Base-by-base conservation (phyloP, 1,140 invertebrate species). In the Zaprionus gabonicus region DNA sequence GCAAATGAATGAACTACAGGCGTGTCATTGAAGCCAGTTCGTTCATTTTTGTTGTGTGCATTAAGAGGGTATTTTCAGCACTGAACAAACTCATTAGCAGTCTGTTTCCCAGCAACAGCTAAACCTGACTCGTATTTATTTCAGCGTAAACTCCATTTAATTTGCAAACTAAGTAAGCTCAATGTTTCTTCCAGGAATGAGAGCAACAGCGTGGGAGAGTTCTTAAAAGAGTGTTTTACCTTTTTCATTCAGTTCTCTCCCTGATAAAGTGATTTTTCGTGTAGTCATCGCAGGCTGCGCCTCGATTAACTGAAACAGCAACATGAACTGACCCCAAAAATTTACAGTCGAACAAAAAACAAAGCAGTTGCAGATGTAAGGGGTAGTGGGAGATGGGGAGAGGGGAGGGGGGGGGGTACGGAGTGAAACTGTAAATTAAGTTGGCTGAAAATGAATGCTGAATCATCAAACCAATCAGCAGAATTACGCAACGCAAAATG, bases 401-500 rank as follows among this genome's bases (percentile, higher is more conserved):
- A 10, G 13, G 1, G 5, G 0, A n/a, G 6, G 1, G 20, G 6
- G 20, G 28, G 13, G 41, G 55, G 65, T 46, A 34, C 9, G 9
- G 31, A 10, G 0, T 34, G 23, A 59, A 58, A 73, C 59, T 59
- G 71, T 60, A 74, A 84, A 75, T 56, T 53, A 72, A 81, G 71
- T 74, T 74, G 49, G 51, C 28, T 70, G 62, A 57, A 86, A 86
- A 71, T 86, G 68, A 82, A 77, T 74, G 76, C 71, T 86, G 82
- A 86, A 86, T 86, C 82, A 86, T 82, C 82, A 86, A 67, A 79
- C 49, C 71, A 85, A 86, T 86, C 82, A 86, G 71, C 76, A 73
- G 59, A 82, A 86, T 80, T 82, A 79, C 80, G 69, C 71, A 80
- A 76, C 76, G 71, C 38, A 55, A 71, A 80, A 83, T 83, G 71